phyloP scores from a whole-genome alignment of 1,140 invertebrate genomes.

The Onthophagus taurus region DNA sequence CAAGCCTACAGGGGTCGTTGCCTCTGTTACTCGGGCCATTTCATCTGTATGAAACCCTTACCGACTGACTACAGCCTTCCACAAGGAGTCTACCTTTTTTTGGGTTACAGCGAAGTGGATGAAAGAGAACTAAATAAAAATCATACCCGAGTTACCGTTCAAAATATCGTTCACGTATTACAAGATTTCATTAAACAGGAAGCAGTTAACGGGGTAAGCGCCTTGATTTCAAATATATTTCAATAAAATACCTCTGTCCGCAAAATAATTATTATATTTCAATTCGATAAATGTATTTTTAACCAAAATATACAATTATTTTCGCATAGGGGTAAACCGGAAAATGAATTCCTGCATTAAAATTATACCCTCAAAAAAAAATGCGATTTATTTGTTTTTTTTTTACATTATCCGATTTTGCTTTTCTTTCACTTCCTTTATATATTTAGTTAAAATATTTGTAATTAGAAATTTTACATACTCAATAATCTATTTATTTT shows the following conservation, averaged over 20 bases:
- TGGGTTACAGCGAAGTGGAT: slow-evolving; percentile 80
- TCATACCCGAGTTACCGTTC: slow-evolving; percentile 66
- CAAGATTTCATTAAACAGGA: slow-evolving; percentile 65
- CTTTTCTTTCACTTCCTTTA: too few species aligned
- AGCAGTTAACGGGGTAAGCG: slow-evolving; percentile 56
- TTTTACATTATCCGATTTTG: too few species aligned
- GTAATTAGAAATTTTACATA: too few species aligned
- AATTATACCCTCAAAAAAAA: too few species aligned
- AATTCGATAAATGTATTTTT: background rate
- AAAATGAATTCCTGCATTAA: too few species aligned
- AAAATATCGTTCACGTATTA: slow-evolving; percentile 68
- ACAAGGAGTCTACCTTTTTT: slow-evolving; percentile 74
- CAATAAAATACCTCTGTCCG: too few species aligned
- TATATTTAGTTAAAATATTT: too few species aligned
- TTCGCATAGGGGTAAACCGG: too few species aligned
- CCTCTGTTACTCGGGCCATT: slow-evolving; percentile 80
- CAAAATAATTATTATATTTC: too few species aligned
- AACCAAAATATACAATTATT: background rate
- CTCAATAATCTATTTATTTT: too few species aligned
- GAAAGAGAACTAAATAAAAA: slow-evolving; percentile 64
- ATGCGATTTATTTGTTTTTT: too few species aligned
- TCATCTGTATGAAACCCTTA: slow-evolving; percentile 82
- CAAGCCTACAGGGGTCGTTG: slow-evolving; percentile 79
- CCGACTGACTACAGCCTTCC: slow-evolving; percentile 68
- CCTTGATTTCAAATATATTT: too few species aligned